Evolutionary conservation across 2,888 invertebrate species (phyloP).

Genomic region (Lucinisca nassula): DNA sequence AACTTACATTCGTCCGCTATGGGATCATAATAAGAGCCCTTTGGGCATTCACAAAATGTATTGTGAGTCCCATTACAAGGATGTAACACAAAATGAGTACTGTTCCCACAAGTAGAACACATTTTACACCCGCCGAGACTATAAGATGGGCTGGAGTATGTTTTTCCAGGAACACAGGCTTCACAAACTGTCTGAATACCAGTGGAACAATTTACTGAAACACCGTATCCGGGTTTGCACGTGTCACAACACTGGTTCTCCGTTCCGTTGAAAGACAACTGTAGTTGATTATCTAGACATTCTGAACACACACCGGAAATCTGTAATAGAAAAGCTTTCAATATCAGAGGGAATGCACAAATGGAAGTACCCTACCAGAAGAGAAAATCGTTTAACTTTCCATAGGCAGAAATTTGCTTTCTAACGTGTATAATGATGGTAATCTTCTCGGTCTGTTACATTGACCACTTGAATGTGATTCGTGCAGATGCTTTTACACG

Average conservation of each 20-base stretch:
- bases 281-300: constrained; percentile 49
- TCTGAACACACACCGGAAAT: constrained; percentile 13
- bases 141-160: constrained; percentile 75
- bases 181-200: constrained; percentile 79
- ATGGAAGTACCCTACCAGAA: too few relatives aligned
- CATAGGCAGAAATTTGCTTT: too few relatives aligned
- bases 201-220: constrained; percentile 71
- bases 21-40: constrained; percentile 79
- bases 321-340: constrained; percentile 15
- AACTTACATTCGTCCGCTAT: constrained; percentile 73
- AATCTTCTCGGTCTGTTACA: too few relatives aligned
- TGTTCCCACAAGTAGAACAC: constrained; percentile 79
- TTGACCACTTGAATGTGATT: too few relatives aligned
- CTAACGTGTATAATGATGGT: too few relatives aligned
- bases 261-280: constrained; percentile 46
- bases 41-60: constrained; percentile 83
- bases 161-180: constrained; percentile 77
- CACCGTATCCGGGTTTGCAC: constrained; percentile 81
- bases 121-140: constrained; percentile 72
- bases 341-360: too few relatives aligned
- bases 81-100: constrained; percentile 72
- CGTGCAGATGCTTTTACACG: too few relatives aligned
- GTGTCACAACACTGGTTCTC: constrained; percentile 77
- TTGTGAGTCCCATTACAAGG: constrained; percentile 84
- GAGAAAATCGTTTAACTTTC: too few relatives aligned